Conservation (phyloP, 2,888 invertebrate species). For the Epinotia bilunana region DNA sequence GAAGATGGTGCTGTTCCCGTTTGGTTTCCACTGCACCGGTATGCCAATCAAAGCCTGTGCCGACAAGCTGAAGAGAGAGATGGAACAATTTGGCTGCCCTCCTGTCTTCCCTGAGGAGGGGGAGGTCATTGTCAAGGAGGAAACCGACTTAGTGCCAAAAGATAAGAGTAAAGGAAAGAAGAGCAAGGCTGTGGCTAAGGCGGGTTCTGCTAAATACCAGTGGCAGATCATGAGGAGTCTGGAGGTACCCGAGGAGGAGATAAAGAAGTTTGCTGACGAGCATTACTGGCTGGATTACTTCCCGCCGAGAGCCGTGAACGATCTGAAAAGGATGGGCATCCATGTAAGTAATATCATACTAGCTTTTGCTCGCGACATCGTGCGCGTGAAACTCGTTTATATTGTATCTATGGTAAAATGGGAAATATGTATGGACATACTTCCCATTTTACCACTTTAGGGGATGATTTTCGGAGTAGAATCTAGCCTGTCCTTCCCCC, state of each 20-base stretch:
- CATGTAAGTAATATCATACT: conserved; percentile 86
- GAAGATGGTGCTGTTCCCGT: conserved; percentile 96
- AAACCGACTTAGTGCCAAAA: conserved; percentile 86
- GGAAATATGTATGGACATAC: no score
- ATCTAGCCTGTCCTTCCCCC: no score
- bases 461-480: no score
- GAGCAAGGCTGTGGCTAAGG: conserved; percentile 98
- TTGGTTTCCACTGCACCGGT: conserved; percentile 99
- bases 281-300: conserved; percentile 98
- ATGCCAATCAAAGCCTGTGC: conserved; percentile 99
- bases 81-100: conserved; percentile 95
- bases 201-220: conserved; percentile 95
- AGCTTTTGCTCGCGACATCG: no score
- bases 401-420: no score
- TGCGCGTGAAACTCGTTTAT: no score
- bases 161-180: conserved; percentile 92
- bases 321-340: conserved; percentile 94
- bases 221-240: conserved; percentile 99
- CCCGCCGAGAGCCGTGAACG: conserved; percentile 94
- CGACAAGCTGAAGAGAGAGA: conserved; percentile 97
- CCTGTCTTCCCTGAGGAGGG: conserved; percentile 92
- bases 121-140: conserved; percentile 75
- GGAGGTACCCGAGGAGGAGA: conserved; percentile 95
- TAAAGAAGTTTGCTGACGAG: conserved; percentile 95
- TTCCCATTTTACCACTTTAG: no score